A percentile compares a stretch with the other conserved stretches of the same genome.
Conservation (phyloP, 1,140 invertebrate genomes). For the Drosophila tristis region DNA sequence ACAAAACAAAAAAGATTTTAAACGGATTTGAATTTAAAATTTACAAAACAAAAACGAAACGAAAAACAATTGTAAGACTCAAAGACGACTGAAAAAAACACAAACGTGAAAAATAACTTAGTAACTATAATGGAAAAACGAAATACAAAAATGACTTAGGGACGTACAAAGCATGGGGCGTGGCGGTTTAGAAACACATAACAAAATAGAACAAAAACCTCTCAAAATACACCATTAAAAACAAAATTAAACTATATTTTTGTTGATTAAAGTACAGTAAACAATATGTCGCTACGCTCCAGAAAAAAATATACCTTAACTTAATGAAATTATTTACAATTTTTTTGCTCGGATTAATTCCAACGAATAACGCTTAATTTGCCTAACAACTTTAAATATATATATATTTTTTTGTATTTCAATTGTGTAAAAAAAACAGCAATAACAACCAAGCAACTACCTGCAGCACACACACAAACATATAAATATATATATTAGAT, state of each 20-base stretch:
- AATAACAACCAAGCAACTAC: slow-evolving; percentile 74
- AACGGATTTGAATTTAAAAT: slow-evolving; percentile 69
- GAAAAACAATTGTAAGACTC: slow-evolving; percentile 24
- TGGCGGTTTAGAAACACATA: slow-evolving; percentile 10
- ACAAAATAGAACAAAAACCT: slow-evolving; percentile 2
- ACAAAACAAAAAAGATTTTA: slow-evolving; percentile 78
- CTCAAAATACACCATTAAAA: not conserved
- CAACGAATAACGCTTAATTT: slow-evolving; percentile 51
- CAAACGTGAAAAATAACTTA: slow-evolving; percentile 16
- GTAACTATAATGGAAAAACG: slow-evolving; percentile 36
- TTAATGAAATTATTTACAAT: slow-evolving; percentile 15
- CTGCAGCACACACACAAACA: slow-evolving; percentile 60
- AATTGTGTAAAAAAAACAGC: slow-evolving; percentile 29
- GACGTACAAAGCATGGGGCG: slow-evolving; percentile 54
- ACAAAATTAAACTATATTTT: not conserved
- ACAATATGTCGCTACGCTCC: no score
- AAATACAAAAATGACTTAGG: slow-evolving; percentile 57
- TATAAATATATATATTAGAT: slow-evolving; percentile 49
- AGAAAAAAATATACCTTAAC: no score
- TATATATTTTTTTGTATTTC: slow-evolving; percentile 14
- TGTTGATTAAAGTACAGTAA: no score
- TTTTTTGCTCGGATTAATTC: slow-evolving; percentile 40
- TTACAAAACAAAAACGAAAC: slow-evolving; percentile 30
- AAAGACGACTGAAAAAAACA: slow-evolving; percentile 46
- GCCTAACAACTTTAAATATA: slow-evolving; percentile 27